phyloP scores from a whole-genome alignment of 2,797 vertebrate species.

The Neosilurus hyrtlii region DNA sequence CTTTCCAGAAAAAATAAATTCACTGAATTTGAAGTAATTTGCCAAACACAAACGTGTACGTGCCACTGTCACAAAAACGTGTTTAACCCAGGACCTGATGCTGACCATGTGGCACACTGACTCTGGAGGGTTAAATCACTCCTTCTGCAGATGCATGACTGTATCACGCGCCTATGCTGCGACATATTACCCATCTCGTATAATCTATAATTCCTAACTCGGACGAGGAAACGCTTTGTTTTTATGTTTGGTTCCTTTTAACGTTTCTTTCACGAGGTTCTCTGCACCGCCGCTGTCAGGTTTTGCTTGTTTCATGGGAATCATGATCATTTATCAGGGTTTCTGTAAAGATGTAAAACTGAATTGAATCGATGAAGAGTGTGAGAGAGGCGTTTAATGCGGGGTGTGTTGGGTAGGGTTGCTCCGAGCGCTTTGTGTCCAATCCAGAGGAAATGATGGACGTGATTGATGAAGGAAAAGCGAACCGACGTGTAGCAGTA shows the following conservation, averaged over 20 bases:
- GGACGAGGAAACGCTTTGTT: neutral
- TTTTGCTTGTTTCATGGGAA: neutral
- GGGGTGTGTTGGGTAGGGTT: conserved; percentile 63
- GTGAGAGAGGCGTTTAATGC: neutral
- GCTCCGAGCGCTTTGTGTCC: conserved; percentile 91
- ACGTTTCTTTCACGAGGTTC: neutral
- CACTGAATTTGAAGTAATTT: too few species aligned
- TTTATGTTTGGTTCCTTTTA: neutral
- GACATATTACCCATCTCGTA: too few species aligned
- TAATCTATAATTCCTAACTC: too few species aligned
- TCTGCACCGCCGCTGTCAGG: neutral
- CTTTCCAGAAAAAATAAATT: too few species aligned
- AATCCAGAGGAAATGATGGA: conserved; percentile 93
- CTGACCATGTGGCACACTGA: too few species aligned
- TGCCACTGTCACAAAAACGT: too few species aligned
- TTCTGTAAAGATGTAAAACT: neutral
- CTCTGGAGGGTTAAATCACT: too few species aligned
- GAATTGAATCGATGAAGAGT: too few species aligned
- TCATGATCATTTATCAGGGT: neutral
- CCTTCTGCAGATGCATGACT: too few species aligned
- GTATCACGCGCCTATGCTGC: too few species aligned
- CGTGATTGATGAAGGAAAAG: conserved; percentile 92
- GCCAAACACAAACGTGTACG: too few species aligned
- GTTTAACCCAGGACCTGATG: too few species aligned
- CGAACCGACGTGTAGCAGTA: conserved; percentile 88